Evolutionary conservation across 2,888 invertebrate genomes (phyloP).

Genomic region (Tenthredo notha): DNA sequence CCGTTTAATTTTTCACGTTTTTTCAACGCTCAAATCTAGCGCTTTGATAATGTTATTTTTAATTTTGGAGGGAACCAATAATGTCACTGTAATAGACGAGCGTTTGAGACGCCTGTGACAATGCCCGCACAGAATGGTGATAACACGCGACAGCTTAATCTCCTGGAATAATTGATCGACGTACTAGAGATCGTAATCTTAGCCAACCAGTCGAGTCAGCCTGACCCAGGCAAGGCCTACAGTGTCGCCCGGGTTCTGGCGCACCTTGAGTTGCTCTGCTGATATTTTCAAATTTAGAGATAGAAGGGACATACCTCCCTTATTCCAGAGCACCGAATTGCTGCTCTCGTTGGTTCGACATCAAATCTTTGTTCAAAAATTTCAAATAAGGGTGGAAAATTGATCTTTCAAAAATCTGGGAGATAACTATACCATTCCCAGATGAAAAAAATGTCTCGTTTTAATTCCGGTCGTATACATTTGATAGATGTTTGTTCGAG

Average conservation of each 20-base stretch:
- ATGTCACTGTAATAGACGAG: conserved; percentile 55
- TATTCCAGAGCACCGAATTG: background rate
- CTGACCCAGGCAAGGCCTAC: conserved; percentile 10
- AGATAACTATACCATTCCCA: background rate
- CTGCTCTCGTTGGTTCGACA: background rate
- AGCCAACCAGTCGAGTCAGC: conserved; percentile 55
- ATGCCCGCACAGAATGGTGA: conserved; percentile 62
- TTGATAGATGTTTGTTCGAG: background rate
- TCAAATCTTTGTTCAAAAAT: background rate
- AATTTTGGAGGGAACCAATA: conserved; percentile 50
- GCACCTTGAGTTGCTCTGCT: conserved; percentile 10
- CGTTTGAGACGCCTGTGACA: conserved; percentile 60
- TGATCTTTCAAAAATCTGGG: background rate
- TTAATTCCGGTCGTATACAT: background rate
- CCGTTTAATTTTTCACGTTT: background rate
- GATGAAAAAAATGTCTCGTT: background rate
- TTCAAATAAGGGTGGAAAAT: background rate
- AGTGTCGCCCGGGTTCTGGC: background rate
- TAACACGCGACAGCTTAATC: conserved; percentile 67
- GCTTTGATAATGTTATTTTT: conserved; percentile 13
- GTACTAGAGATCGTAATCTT: conserved; percentile 65
- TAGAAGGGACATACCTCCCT: background rate
- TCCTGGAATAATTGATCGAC: conserved; percentile 66
- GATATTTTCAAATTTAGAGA: conserved; percentile 26
- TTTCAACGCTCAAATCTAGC: background rate